Evolutionary conservation across 2,888 invertebrate genomes (phyloP).

Genomic region (Gortyna flavago): DNA sequence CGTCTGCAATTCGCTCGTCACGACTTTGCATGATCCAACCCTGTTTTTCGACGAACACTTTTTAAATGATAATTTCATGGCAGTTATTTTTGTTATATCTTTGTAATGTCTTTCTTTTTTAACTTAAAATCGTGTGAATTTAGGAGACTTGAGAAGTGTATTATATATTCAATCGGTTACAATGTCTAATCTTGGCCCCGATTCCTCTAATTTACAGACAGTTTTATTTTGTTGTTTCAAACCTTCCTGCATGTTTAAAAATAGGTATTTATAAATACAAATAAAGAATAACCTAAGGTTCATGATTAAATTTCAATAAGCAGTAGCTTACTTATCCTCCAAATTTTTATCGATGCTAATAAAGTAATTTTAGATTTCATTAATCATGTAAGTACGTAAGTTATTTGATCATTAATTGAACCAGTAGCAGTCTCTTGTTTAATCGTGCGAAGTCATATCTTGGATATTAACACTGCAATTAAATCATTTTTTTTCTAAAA

Average conservation of each 20-base stretch:
- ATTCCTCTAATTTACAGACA: neutral
- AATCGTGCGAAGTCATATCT: too few relatives aligned
- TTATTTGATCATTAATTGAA: conserved; percentile 9
- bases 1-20: conserved; percentile 69
- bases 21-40: conserved; percentile 70
- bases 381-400: neutral
- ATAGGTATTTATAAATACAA: neutral
- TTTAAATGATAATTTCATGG: conserved; percentile 52
- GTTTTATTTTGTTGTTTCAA: neutral
- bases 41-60: conserved; percentile 55
- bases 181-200: neutral
- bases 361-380: conserved; percentile 14
- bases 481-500: neutral
- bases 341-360: neutral
- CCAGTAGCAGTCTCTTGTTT: neutral
- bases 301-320: neutral
- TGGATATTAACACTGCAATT: neutral
- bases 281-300: neutral
- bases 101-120: neutral
- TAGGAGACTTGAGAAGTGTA: neutral
- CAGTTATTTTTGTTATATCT: conserved; percentile 8
- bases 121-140: neutral
- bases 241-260: too few relatives aligned
- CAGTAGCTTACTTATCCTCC: neutral
- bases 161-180: neutral